phyloP scores from a whole-genome alignment of 1,140 invertebrate genomes.

The Scaptomyza montana region DNA sequence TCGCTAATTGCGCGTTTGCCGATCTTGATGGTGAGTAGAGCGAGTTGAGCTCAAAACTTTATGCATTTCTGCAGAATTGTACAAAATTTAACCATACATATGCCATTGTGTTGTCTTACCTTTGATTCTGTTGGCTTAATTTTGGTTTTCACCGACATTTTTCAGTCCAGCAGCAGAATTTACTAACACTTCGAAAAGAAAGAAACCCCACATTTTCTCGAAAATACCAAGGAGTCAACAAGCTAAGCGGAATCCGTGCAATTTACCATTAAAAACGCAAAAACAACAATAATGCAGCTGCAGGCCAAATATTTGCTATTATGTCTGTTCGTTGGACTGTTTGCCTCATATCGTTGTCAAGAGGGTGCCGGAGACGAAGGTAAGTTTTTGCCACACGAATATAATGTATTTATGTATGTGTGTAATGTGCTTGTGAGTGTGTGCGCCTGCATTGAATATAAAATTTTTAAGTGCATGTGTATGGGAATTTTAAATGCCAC shows the following conservation, averaged over 20 bases:
- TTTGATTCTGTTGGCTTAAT: constrained; percentile 8
- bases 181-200: constrained; percentile 42
- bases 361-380: constrained; percentile 47
- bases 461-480: constrained; percentile 22
- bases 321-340: constrained; percentile 69
- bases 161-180: constrained; percentile 20
- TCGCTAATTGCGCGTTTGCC: constrained; percentile 72
- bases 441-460: constrained; percentile 15
- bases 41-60: neutral
- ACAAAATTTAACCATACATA: neutral
- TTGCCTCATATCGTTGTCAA: constrained; percentile 50
- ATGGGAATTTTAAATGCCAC: constrained; percentile 59
- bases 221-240: constrained; percentile 48
- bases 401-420: constrained; percentile 14
- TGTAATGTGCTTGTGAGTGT: constrained; percentile 21
- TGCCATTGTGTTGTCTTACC: neutral
- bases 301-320: constrained; percentile 68
- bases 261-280: constrained; percentile 30
- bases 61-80: constrained; percentile 6
- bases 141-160: constrained; percentile 34
- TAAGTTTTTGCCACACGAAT: constrained; percentile 50
- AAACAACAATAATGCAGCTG: constrained; percentile 60
- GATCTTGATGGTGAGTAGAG: constrained; percentile 58
- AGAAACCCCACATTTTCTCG: constrained; percentile 27
- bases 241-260: constrained; percentile 32